Evolutionary conservation across 2,888 invertebrate species (phyloP).

Genomic region (Parthenolecanium corni): DNA sequence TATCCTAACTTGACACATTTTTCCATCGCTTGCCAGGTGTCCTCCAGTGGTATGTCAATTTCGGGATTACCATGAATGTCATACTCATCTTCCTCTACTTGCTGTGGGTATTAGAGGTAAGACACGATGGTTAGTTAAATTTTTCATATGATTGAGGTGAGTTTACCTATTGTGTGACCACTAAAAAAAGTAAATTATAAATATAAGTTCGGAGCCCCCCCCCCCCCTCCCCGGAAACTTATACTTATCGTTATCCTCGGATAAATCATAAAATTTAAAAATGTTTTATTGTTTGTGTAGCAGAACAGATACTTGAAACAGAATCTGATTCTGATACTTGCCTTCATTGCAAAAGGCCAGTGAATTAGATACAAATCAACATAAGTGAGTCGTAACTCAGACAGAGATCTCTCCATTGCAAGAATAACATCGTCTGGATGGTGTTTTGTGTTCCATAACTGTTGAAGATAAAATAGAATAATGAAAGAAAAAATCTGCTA

Average conservation of each 20-base stretch:
- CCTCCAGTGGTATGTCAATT: constrained; percentile 36
- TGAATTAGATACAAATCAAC: constrained; percentile 82
- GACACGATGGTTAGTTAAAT: too few relatives aligned
- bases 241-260: not conserved
- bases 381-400: constrained; percentile 61
- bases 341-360: constrained; percentile 69
- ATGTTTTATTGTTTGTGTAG: not conserved
- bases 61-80: not conserved
- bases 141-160: too few relatives aligned
- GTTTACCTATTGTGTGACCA: too few relatives aligned
- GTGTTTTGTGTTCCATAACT: constrained; percentile 75
- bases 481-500: not conserved
- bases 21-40: constrained; percentile 66
- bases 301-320: not conserved
- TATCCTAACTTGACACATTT: constrained; percentile 55
- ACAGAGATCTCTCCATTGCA: constrained; percentile 55
- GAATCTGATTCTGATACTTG: not conserved
- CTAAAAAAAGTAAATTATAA: too few relatives aligned
- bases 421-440: constrained; percentile 60
- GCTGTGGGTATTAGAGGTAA: constrained; percentile 1
- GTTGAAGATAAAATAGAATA: constrained; percentile 42
- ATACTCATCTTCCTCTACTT: not conserved
- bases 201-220: too few relatives aligned
- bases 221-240: not conserved
- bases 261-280: not conserved